Conservation (phyloP, 2,113 vertebrate species). For the Vulpes ferrilata region DNA sequence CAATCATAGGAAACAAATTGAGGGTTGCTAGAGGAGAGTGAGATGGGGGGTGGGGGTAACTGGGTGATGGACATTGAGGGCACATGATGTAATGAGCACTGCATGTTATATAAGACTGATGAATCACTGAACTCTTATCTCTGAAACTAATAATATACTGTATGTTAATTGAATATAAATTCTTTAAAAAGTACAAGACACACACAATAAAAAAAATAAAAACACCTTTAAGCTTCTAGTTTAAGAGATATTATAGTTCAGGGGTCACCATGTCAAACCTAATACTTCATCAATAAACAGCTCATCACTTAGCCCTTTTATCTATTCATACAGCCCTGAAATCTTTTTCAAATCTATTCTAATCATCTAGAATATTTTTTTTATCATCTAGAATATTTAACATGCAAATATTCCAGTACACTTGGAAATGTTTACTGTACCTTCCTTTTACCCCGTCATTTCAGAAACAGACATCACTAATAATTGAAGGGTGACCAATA, state of each 20-base stretch:
- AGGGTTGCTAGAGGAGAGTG: too few species aligned
- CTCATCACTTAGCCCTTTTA: neutral
- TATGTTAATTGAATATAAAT: neutral
- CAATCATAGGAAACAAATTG: too few species aligned
- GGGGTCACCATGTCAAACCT: neutral
- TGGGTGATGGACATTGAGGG: too few species aligned
- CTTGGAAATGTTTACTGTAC: neutral
- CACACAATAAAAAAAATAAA: neutral
- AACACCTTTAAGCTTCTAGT: neutral
- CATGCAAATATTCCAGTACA: neutral
- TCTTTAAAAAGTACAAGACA: neutral
- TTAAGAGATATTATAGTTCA: neutral
- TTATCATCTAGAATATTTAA: neutral
- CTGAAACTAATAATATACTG: neutral
- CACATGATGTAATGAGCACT: too few species aligned
- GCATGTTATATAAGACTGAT: neutral
- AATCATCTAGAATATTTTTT: neutral
- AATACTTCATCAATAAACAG: neutral
- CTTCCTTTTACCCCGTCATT: neutral
- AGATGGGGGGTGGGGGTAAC: too few species aligned
- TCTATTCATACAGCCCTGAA: neutral
- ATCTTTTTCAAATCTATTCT: conserved; percentile 10
- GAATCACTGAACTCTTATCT: neutral
- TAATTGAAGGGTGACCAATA: neutral
- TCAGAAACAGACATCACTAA: conserved; percentile 38